Percentiles rank a stretch among this genome's conserved stretches.
phyloP scores from a whole-genome alignment of 2,797 vertebrate species.

The Helarctos malayanus region DNA sequence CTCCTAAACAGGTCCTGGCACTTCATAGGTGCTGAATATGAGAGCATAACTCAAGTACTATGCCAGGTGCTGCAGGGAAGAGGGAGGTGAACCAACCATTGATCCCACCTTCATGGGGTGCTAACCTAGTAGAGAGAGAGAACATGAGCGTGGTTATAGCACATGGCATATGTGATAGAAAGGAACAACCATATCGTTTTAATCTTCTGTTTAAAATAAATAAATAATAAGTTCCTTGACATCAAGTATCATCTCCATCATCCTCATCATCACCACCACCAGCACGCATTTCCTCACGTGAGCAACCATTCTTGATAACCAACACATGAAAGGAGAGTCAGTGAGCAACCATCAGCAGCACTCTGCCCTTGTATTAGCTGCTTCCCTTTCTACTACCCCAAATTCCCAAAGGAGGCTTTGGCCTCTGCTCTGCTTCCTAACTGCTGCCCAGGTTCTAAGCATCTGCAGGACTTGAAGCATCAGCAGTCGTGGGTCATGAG shows the following conservation, averaged over 20 bases:
- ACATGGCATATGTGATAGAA: background rate
- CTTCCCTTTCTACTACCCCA: background rate
- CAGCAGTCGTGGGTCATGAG: background rate
- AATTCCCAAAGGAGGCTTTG: background rate
- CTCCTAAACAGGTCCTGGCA: background rate
- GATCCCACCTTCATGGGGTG: background rate
- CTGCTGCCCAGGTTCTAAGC: background rate
- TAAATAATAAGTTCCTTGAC: background rate
- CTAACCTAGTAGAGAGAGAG: background rate
- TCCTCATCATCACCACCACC: background rate
- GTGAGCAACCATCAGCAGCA: too few species aligned
- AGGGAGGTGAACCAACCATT: background rate
- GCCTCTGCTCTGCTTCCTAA: background rate
- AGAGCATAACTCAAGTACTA: background rate
- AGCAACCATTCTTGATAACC: background rate
- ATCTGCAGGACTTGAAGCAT: background rate
- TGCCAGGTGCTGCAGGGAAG: background rate
- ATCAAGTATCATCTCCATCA: background rate
- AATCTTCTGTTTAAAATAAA: background rate
- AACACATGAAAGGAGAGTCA: background rate
- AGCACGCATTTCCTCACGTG: background rate
- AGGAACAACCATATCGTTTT: background rate
- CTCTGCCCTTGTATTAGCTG: fast-evolving
- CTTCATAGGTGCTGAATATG: background rate
- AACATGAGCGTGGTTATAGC: background rate